Evolutionary conservation across 2,797 vertebrate genomes (phyloP).

Genomic region (Danio kyathit): DNA sequence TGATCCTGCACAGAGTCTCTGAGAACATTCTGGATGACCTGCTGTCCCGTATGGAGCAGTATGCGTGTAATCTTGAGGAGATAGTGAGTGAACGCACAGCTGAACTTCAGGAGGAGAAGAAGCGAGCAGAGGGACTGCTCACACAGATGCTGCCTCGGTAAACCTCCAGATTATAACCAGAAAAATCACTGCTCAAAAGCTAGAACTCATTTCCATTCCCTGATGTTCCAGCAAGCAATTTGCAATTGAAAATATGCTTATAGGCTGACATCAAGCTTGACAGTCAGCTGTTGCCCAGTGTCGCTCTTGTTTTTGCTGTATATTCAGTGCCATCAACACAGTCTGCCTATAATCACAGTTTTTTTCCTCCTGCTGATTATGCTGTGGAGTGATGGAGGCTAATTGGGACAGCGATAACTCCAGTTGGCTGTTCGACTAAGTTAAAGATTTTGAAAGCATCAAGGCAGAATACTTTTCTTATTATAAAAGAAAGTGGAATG

Average conservation of each 20-base stretch:
- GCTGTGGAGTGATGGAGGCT: too few relatives aligned
- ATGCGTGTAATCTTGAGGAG: conserved; percentile 66
- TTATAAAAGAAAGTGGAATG: too few relatives aligned
- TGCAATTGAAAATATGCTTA: too few relatives aligned
- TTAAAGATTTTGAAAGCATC: too few relatives aligned
- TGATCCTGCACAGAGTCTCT: conserved; percentile 41
- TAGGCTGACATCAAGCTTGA: neutral
- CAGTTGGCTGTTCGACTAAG: too few relatives aligned
- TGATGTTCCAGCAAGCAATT: neutral
- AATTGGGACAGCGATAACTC: too few relatives aligned
- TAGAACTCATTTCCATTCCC: neutral
- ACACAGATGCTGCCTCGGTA: conserved; percentile 70
- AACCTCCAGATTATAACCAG: conserved; percentile 26
- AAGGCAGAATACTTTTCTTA: too few relatives aligned
- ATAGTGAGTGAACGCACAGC: conserved; percentile 63
- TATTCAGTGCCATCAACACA: neutral
- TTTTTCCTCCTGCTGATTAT: too few relatives aligned
- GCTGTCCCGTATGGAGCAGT: conserved; percentile 67
- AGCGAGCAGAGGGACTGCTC: conserved; percentile 64
- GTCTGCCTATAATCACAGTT: too few relatives aligned
- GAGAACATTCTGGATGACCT: conserved; percentile 67
- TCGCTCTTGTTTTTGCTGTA: neutral
- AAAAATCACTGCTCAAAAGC: neutral
- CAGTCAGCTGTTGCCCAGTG: neutral
- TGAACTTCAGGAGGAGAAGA: conserved; percentile 66